Conservation (phyloP, 2,888 invertebrate genomes). For the Copidosoma aretas region DNA sequence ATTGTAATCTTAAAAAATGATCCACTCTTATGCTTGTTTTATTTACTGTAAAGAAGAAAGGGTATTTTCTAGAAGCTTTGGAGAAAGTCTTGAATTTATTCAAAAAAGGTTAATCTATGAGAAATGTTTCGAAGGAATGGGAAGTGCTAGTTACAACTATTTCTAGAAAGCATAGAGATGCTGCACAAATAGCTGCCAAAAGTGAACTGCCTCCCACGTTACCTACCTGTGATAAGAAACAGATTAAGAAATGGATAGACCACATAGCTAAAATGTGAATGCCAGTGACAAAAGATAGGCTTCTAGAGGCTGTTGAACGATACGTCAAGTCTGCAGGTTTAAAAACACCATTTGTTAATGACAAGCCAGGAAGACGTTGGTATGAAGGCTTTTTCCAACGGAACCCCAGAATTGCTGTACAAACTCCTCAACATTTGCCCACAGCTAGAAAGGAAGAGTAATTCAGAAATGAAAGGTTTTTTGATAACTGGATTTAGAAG, state of each 20-base stretch:
- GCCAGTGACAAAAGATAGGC: constrained; percentile 16
- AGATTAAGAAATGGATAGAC: constrained; percentile 12
- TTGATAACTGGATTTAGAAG: too few species aligned
- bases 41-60: too few species aligned
- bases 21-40: too few species aligned
- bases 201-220: constrained; percentile 1
- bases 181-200: neutral
- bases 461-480: too few species aligned
- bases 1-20: too few species aligned
- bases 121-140: constrained; percentile 2
- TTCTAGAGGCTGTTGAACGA: constrained; percentile 17
- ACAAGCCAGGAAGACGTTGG: constrained; percentile 10
- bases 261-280: neutral
- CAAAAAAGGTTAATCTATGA: neutral
- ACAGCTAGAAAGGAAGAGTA: too few species aligned
- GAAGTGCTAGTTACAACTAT: neutral
- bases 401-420: too few species aligned
- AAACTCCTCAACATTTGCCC: too few species aligned
- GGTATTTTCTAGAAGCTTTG: too few species aligned
- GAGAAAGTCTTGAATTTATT: too few species aligned
- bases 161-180: neutral
- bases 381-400: constrained; percentile 1
- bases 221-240: neutral
- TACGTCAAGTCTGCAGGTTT: neutral
- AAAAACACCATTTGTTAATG: constrained; percentile 6